These are phyloP conservation scores for Cassiopea xamachana DNA, from an alignment of 30 jellyfish, hydroid and myxozoan species.

Conservation along the genomic window DNA sequence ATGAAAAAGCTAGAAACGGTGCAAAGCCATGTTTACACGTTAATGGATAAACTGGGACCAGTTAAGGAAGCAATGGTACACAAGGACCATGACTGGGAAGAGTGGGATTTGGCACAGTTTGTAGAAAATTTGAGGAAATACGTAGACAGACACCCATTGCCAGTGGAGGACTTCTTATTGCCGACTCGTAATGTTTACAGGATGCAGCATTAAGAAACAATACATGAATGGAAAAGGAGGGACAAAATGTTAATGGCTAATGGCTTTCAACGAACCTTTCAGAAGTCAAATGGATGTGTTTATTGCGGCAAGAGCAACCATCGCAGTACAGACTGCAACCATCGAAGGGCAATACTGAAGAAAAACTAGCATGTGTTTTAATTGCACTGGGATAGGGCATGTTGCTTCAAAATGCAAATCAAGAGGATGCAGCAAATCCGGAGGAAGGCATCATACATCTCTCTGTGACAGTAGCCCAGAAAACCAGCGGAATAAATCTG, in stretches of 20 bases:
- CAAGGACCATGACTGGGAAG: conserved; percentile 53
- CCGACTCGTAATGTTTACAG: background rate
- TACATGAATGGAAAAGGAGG: conserved; percentile 66
- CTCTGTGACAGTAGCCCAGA: conserved; percentile 26
- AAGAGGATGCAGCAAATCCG: conserved; percentile 26
- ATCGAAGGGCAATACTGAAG: conserved; percentile 49
- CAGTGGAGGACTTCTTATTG: background rate
- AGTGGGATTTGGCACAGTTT: conserved; percentile 44
- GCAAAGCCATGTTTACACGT: conserved; percentile 47
- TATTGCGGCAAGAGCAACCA: conserved; percentile 53
- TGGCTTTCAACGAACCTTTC: conserved; percentile 13
- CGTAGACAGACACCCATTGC: conserved; percentile 17
- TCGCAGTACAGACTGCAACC: conserved; percentile 36
- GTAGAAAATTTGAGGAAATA: conserved; percentile 49
- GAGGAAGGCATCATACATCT: conserved; percentile 3
- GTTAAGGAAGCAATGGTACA: conserved; percentile 33
- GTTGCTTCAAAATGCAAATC: conserved; percentile 21
- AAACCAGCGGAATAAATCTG: conserved; percentile 14
- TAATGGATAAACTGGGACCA: conserved; percentile 66
- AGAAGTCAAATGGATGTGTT: conserved; percentile 34
- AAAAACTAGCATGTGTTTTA: conserved; percentile 34
- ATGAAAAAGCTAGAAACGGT: conserved; percentile 63
- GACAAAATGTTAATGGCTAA: conserved; percentile 17
- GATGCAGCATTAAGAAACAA: background rate
- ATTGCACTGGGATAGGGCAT: conserved; percentile 38